Base-by-base conservation (phyloP, 1,140 invertebrate species). In the Diachasma alloeum region DNA sequence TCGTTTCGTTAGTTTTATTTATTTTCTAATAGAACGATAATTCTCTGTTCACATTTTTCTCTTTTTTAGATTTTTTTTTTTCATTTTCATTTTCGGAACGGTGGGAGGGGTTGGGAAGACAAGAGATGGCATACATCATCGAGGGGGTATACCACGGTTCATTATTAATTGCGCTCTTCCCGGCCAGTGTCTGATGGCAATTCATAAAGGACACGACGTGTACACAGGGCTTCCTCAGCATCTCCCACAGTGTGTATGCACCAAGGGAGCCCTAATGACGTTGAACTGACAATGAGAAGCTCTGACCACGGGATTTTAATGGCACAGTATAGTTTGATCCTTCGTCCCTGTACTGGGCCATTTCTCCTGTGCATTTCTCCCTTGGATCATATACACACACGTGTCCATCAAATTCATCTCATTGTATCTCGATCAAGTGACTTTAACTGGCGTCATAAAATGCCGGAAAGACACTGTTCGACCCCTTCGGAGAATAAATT, bases 191-290 rank as follows among this genome's bases (percentile, higher is more conserved):
- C 31, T 39, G 66, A 68, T 68, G 66, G 66, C 66, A 68, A 68
- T 68, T 68, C 66, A 68, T 68, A 68, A 15, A 68, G n/a, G n/a
- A 68, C 66, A 68, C 66, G 66, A 68, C 66, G 66, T 68, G 66
- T 39, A 39, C 36, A 68, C 22, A 66, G 24, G 36, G 5, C 36
- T 68, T 68, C 36, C 26, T 68, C 66, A 37, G 37, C 24, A 31
- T 66, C 11, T 2, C 10, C n/a, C 44, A 15, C 3, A 3, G 22
- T 66, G 17, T 68, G 11, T 68, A 68, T 68, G 31, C 17, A 68
- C 36, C 26, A 37, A 37, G 24, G 22, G 36, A 31, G 1, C 66
- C 17, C 36, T 68, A 68, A 68, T 68, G 66, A 68, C 66, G 36
- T 39, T 68, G 36, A 22, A 37, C 66, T 68, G 17, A 68, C 66